Conservation (phyloP, 2,113 vertebrate genomes). For the Crotalus helleri region DNA sequence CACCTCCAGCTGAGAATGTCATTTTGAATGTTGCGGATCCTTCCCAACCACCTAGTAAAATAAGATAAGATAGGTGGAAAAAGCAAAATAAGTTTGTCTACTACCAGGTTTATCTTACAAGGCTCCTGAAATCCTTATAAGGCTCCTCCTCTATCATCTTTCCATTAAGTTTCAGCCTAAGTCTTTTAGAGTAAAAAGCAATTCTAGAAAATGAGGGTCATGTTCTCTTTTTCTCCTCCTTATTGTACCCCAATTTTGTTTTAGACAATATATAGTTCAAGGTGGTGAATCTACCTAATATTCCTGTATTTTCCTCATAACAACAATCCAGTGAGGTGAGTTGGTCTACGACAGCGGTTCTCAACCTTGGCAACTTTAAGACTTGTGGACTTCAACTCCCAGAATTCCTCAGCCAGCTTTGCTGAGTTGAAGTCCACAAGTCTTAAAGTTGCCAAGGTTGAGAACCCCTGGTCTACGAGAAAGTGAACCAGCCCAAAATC, state of each 20-base stretch:
- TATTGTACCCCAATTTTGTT: not conserved
- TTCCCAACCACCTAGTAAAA: constrained; percentile 89
- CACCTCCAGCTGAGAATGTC: constrained; percentile 85
- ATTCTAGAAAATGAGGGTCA: not conserved
- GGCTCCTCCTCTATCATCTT: not conserved
- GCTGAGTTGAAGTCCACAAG: no score
- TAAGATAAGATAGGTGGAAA: not conserved
- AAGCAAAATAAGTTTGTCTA: not conserved
- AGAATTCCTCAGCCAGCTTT: no score
- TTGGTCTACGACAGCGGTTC: not conserved
- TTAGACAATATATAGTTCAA: not conserved
- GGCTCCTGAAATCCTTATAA: not conserved
- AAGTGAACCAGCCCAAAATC: not conserved
- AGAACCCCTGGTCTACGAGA: not conserved
- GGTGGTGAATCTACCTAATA: not conserved
- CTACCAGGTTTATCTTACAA: not conserved
- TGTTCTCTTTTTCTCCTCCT: not conserved
- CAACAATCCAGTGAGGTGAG: not conserved
- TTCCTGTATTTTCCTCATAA: not conserved
- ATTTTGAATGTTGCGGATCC: constrained; percentile 85
- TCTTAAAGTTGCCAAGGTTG: no score
- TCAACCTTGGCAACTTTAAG: no score
- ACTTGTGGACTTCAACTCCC: no score
- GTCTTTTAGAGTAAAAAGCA: not conserved
- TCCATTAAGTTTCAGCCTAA: not conserved